Conservation (phyloP, 2,797 vertebrate genomes). For the Trachops cirrhosus region DNA sequence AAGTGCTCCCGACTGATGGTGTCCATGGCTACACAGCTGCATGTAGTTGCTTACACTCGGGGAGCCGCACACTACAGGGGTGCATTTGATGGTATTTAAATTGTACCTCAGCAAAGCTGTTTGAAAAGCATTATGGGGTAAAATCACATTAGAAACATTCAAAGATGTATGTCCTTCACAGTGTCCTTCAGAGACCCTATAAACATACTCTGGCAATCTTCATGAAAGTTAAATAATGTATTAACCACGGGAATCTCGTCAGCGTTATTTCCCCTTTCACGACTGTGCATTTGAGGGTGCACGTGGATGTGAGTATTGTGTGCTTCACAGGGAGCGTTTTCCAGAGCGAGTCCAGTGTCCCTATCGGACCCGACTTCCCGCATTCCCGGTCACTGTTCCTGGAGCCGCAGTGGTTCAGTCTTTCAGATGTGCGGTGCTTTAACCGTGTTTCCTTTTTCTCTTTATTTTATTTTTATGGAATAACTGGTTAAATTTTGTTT, state of each 20-base stretch:
- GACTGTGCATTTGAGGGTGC: neutral
- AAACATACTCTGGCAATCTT: neutral
- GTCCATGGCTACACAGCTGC: neutral
- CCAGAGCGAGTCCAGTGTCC: neutral
- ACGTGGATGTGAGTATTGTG: neutral
- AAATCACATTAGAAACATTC: neutral
- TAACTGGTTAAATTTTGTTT: neutral
- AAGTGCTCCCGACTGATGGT: neutral
- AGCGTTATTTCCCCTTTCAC: neutral
- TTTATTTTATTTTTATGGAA: neutral
- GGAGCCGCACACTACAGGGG: neutral
- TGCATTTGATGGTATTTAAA: neutral
- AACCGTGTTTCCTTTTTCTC: neutral
- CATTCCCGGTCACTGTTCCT: neutral
- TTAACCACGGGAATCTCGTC: neutral
- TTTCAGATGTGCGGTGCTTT: neutral
- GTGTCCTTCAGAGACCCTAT: neutral
- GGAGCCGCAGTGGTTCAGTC: neutral
- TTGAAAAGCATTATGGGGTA: neutral
- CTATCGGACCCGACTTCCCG: neutral
- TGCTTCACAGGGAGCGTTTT: neutral
- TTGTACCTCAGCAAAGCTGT: neutral
- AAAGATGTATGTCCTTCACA: neutral
- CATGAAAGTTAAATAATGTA: constrained; percentile 18
- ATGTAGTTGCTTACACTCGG: neutral